phyloP scores from a whole-genome alignment of 2,797 vertebrate species.

The Cirrhinus mrigala region DNA sequence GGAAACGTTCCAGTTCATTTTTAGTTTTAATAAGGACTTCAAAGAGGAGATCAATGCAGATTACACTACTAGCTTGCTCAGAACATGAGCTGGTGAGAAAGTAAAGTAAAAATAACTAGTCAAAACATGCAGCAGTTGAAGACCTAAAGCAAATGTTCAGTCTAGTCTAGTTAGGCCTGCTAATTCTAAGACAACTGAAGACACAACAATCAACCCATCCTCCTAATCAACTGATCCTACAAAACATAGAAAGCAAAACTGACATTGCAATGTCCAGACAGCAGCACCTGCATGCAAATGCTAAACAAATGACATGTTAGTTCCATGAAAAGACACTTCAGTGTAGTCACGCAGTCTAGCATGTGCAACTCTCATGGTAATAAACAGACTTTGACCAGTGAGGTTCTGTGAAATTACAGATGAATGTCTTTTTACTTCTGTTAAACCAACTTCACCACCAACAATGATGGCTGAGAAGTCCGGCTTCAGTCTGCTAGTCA shows the following conservation, averaged over 20 bases:
- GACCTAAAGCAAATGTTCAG: neutral
- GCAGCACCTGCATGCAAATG: constrained; percentile 68
- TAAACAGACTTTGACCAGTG: constrained; percentile 76
- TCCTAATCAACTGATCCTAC: neutral
- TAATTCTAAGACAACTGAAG: neutral
- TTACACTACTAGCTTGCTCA: neutral
- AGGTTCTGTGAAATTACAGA: constrained; percentile 12
- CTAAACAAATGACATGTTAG: constrained; percentile 71
- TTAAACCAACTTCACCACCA: neutral
- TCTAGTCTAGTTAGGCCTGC: neutral
- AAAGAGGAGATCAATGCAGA: neutral
- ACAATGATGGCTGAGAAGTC: neutral
- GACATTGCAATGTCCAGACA: neutral
- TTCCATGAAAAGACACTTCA: constrained; percentile 37
- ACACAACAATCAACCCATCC: neutral
- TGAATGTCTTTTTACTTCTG: neutral
- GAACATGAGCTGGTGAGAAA: neutral
- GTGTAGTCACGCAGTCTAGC: constrained; percentile 65
- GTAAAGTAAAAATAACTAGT: neutral
- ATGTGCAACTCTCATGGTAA: constrained; percentile 52
- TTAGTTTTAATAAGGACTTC: neutral
- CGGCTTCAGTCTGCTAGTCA: neutral
- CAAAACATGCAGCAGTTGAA: neutral
- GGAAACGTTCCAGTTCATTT: neutral
- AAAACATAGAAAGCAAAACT: constrained; percentile 34